Percentiles rank a stretch among this genome's conserved stretches.
Evolutionary conservation across 2,797 vertebrate genomes (phyloP).

Genomic region (Nannoperca australis): DNA sequence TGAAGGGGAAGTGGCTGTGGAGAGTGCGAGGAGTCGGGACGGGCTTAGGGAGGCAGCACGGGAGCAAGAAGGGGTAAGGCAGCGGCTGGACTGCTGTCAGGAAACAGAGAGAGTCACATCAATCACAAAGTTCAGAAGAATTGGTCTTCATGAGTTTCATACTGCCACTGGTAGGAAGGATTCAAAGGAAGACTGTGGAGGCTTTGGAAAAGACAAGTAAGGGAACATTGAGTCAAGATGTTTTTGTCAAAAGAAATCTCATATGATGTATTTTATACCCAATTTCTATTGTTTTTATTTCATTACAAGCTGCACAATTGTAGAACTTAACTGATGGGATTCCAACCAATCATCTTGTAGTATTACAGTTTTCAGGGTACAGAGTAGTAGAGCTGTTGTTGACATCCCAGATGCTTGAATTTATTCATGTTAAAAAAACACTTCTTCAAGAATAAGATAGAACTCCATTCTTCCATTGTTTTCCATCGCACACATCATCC

Average conservation of each 20-base stretch:
- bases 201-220: neutral
- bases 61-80: slow-evolving; percentile 75
- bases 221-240: neutral
- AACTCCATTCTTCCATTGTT: slow-evolving; percentile 10
- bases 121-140: neutral
- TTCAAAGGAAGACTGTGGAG: neutral
- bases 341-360: neutral
- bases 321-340: too few relatives aligned
- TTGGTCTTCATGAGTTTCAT: neutral
- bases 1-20: slow-evolving; percentile 62
- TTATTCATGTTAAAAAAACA: neutral
- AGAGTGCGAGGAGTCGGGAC: slow-evolving; percentile 62
- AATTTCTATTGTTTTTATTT: neutral
- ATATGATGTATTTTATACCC: neutral
- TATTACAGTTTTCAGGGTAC: neutral
- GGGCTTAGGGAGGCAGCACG: slow-evolving; percentile 78
- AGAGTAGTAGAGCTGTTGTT: neutral
- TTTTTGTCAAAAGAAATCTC: neutral
- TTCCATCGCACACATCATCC: neutral
- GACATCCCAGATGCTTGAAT: neutral
- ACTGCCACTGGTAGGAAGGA: neutral
- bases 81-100: slow-evolving; percentile 71
- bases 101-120: slow-evolving; percentile 31
- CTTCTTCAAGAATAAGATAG: slow-evolving; percentile 31
- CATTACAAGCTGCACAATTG: neutral